Evolutionary conservation across 2,113 vertebrate species (phyloP), one percentile per base, ranked within the genome.

Genomic region (Thamnaconus septentrionalis): DNA sequence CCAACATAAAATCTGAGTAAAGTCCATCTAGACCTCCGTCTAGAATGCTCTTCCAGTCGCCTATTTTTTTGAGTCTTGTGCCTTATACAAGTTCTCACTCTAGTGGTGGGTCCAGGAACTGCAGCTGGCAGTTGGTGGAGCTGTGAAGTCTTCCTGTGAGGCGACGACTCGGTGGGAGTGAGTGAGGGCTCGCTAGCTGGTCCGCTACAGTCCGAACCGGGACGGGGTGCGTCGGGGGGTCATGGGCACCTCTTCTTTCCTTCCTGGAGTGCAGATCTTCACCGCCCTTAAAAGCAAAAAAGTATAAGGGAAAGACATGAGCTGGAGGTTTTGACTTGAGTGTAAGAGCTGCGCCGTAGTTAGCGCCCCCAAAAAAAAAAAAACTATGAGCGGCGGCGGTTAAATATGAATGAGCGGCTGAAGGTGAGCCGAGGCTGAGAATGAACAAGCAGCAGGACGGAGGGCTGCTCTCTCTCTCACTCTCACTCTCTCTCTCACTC

Each of bases 231-330:
- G 94, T 79, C 92, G 94, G n/a, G 97, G 96, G 0, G 95, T 98
- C 93, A 94, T 93, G 41, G 94, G 95, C 11, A 93, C 92, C n/a
- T 97, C 94, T 40, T 99, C 96, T 71, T 86, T 95, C 73, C 95
- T 92, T 58, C 97, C 97, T 1, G 96, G 97, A 5, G 96, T 99
- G 75, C 94, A 96, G 90, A 98, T 99, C 86, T 96, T 97, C 5
- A 93, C 84, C 5, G 92, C 93, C 85, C 97, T 99, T 75, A 2
- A 31, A 61, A 87, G 60, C 74, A 70, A 75, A 4, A 55, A 66
- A 31, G 1, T 31, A 31, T 31, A 31, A 31, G 1, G 18, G 18
- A 31, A 31, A 31, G 18, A 31, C 18, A 31, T 31, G 18, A 31
- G 18, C 18, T 31, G 18, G 18, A 31, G 2, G 18, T 31, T 31